A percentile compares a stretch with the other conserved stretches of the same genome.
Evolutionary conservation across 2,797 vertebrate species (phyloP).

Genomic region (Loris lydekkerianus): DNA sequence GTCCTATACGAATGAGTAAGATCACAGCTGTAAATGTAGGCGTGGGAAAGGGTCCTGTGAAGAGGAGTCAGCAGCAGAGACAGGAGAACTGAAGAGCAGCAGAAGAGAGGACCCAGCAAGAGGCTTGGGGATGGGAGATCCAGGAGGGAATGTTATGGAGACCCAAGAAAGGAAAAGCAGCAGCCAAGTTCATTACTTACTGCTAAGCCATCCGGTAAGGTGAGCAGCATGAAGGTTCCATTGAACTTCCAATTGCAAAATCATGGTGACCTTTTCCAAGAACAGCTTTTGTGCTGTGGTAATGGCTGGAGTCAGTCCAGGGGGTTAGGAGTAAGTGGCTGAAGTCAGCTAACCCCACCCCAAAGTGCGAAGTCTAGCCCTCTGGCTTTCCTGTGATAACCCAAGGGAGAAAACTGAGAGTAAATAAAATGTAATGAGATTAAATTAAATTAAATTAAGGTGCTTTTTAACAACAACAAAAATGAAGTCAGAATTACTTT

Average conservation of each 20-base stretch:
- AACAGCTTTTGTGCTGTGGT: neutral
- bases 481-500: constrained; percentile 49
- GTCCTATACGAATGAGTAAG: neutral
- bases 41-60: neutral
- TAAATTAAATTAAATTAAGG: constrained; percentile 10
- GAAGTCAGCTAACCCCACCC: neutral
- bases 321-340: neutral
- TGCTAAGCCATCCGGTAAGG: neutral
- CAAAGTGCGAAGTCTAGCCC: neutral
- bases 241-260: neutral
- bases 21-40: neutral
- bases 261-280: neutral
- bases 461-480: neutral
- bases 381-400: neutral
- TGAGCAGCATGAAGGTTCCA: neutral
- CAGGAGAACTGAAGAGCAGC: neutral
- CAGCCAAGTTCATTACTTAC: neutral
- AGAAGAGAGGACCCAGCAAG: neutral
- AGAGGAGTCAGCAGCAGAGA: neutral
- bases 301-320: neutral
- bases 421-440: constrained; percentile 1
- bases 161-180: neutral
- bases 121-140: neutral
- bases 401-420: neutral
- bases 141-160: neutral